Evolutionary conservation across 2,888 invertebrate species (phyloP), one percentile per base, ranked within the genome.

Genomic region (Campopleginae sp.): DNA sequence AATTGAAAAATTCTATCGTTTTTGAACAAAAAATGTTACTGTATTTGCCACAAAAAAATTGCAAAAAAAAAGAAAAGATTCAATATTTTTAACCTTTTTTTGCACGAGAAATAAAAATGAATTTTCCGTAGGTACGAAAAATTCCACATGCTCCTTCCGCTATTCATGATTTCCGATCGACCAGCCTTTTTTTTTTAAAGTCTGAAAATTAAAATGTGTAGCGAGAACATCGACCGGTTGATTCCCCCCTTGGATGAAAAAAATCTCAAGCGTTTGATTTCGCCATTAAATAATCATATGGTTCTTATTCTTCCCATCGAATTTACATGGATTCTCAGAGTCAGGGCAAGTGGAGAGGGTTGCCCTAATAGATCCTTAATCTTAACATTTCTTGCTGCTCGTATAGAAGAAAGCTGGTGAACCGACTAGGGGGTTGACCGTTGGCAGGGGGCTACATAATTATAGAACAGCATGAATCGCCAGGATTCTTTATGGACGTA

Each of bases 401-500:
- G 38, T 38, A 38, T 38, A 38, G 38, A 38, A 38, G 38, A 38
- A 38, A 38, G 48, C 38, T 61, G 27, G 44, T 80, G 61, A 65
- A 63, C 68, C 23, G 68, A 33, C 51, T 31, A 23, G 33, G 72
- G 76, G 66, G 76, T 84, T 76, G 71, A 71, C 72, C 48, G 46
- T 38, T 14, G 42, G 48, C 31, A 58, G 75, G 68, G 83, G 31
- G 61, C 48, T 46, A 44, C 17, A 76, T 85, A 66, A 74, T 85
- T 85, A 82, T 82, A 72, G 82, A 82, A 82, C 76, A 44, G 82
- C 76, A 63, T 82, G 80, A 38, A 85, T 85, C 76, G 80, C 82
- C 77, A 85, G 82, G 80, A 82, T 82, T 82, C 82, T 85, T 85
- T 82, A 82, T 85, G 80, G 72, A 80, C 76, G 71, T 76, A 27